Evolutionary conservation across 64 coral and sea anemone genomes (phyloP), one percentile per base, ranked within the genome.

Genomic region (Porites lutea): DNA sequence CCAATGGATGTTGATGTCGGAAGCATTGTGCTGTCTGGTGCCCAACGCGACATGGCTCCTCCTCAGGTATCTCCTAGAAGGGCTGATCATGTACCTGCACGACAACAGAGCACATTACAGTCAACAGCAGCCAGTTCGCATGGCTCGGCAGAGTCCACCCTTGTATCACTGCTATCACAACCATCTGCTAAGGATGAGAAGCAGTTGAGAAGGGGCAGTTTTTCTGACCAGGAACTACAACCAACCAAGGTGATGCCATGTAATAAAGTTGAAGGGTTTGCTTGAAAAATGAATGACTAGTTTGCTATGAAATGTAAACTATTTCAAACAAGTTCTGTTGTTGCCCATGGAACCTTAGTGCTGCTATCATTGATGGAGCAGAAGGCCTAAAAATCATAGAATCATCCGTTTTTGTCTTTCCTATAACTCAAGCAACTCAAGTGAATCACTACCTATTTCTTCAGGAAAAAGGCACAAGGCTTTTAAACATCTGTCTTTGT

Each of bases 1-100:
- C 82, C 82, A 69, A 93, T 93, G 82, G 91, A 93, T 67, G 64
- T 87, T 8, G 91, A 93, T 55, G 60, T 85, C 19, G 83, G 82
- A 8, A 21, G 45, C 1, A 65, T 8, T 8, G 64, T 46, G 18
- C 45, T 18, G 19, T 45, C 44, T 50, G 46, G 61, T 63, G 23
- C 63, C 45, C 81, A 68, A 51, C 16, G 62, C 22, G 81, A 84
- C 2, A 69, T 67, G 81, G 81, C 48, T 6, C 59, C 80, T n/a
- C 81, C 81, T 22, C 81, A 68, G 63, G 19, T 49, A 13, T 84
- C 81, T 49, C 81, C 81, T 52, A 66, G 81, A 49, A 84, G 19
- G 64, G 69, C 62, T 2, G 81, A 84, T 68, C 44, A 22, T 52
- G 48, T 67, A 13, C 81, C 81, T 48, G 45, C 64, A 22, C 2